These are phyloP conservation scores for Anhinga anhinga DNA, from an alignment of 2,113 vertebrate genomes.

Conservation along the genomic window DNA sequence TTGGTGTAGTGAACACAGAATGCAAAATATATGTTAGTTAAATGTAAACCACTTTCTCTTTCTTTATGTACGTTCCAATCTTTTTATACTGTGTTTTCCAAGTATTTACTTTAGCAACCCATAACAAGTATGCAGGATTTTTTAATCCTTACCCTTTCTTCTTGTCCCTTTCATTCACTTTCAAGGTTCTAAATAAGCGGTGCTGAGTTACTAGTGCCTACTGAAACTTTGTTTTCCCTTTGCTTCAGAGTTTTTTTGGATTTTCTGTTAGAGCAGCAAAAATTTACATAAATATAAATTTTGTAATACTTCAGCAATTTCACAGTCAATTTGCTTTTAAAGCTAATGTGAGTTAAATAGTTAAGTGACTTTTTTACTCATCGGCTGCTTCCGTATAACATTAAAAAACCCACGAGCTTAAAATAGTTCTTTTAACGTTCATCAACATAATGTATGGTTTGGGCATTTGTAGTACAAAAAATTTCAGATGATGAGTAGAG, in stretches of 20 bases:
- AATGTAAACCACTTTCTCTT: not conserved
- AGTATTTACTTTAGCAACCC: not conserved
- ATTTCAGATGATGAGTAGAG: not conserved
- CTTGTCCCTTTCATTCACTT: not conserved
- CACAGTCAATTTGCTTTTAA: not conserved
- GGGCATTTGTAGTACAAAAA: not conserved
- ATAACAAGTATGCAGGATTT: not conserved
- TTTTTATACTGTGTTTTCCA: not conserved
- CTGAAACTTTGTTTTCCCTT: not conserved
- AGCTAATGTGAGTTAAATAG: not conserved
- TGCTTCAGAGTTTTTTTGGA: not conserved
- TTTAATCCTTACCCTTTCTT: not conserved
- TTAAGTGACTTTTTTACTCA: not conserved
- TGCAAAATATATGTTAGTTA: not conserved
- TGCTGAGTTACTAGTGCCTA: not conserved
- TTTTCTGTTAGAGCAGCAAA: not conserved
- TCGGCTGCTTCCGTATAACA: not conserved
- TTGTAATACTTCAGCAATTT: not conserved
- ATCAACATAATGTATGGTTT: rapidly evolving
- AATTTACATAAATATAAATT: not conserved
- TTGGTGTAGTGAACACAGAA: not conserved
- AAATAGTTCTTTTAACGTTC: not conserved
- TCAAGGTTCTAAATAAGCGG: not conserved
- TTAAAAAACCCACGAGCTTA: rapidly evolving
- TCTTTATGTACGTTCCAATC: not conserved